A percentile compares a stretch with the other conserved stretches of the same genome.
Evolutionary conservation across 1,140 invertebrate species (phyloP).

Genomic region (Elysia chlorotica): DNA sequence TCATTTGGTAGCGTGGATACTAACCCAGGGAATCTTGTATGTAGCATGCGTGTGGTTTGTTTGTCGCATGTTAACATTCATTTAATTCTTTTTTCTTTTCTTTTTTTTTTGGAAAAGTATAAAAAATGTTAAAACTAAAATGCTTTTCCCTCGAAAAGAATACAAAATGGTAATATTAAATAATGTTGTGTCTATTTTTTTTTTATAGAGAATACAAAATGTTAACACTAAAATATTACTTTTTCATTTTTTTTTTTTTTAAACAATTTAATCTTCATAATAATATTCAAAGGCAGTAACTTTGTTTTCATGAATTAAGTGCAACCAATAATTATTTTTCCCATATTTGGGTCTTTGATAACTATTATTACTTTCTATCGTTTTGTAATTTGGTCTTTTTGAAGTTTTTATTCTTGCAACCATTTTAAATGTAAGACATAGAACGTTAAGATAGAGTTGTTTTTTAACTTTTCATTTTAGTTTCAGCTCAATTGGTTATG

Average conservation of each 20-base stretch:
- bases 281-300: too few relatives aligned
- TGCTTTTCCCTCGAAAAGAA: neutral
- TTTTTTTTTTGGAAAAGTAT: neutral
- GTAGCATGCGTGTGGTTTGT: slow-evolving; percentile 9
- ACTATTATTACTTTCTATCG: too few relatives aligned
- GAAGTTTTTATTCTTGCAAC: too few relatives aligned
- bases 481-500: too few relatives aligned
- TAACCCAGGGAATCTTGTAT: slow-evolving; percentile 23
- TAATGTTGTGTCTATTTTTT: neutral
- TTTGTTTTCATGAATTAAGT: too few relatives aligned
- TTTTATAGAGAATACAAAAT: neutral
- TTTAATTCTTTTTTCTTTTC: neutral
- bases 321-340: too few relatives aligned
- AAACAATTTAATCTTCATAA: neutral
- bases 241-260: neutral
- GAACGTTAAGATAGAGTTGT: too few relatives aligned
- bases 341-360: too few relatives aligned
- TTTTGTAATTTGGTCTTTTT: too few relatives aligned
- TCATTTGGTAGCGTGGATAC: slow-evolving; percentile 23
- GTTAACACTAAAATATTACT: too few relatives aligned
- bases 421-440: too few relatives aligned
- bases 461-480: too few relatives aligned
- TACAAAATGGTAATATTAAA: neutral
- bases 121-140: neutral
- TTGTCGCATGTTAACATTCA: slow-evolving; percentile 5